A percentile compares a stretch with the other conserved stretches of the same genome.
Conservation (phyloP, 2,797 vertebrate genomes). For the Pseudochromis fuscus region DNA sequence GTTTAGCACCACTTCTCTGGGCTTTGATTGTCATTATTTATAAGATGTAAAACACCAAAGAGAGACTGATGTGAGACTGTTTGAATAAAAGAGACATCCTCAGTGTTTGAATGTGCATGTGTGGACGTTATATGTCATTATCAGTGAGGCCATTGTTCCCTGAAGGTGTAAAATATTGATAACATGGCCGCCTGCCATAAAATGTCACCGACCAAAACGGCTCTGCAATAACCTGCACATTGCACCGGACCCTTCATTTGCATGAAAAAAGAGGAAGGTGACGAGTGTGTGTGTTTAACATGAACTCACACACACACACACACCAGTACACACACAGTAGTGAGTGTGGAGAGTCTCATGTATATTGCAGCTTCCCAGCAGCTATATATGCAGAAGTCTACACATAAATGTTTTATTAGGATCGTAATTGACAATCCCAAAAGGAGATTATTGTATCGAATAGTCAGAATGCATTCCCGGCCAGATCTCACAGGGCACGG, state of each 20-base stretch:
- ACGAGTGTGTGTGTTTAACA: neutral
- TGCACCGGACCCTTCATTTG: conserved; percentile 36
- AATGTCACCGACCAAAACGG: conserved; percentile 35
- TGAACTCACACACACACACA: neutral
- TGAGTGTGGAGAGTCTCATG: conserved; percentile 16
- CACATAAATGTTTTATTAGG: conserved; percentile 69
- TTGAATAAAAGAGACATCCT: neutral
- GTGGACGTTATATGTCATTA: neutral
- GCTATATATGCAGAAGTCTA: conserved; percentile 35
- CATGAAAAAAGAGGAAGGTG: conserved; percentile 37
- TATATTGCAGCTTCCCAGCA: conserved; percentile 43
- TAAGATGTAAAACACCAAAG: too few species aligned
- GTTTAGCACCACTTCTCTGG: too few species aligned
- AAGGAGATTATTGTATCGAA: conserved; percentile 69
- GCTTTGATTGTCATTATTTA: neutral
- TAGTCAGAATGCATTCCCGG: conserved; percentile 37
- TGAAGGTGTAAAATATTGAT: conserved; percentile 55
- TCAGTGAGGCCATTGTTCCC: conserved; percentile 5
- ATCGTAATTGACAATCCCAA: conserved; percentile 65
- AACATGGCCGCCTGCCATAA: conserved; percentile 4
- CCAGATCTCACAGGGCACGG: conserved; percentile 24
- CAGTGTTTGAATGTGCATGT: neutral
- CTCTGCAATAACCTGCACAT: conserved; percentile 50
- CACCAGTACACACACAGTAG: neutral
- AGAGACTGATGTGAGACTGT: neutral